Percentiles rank a stretch among this genome's conserved stretches.
Evolutionary conservation across 2,797 vertebrate species (phyloP).

Genomic region (Scolopax rusticola): DNA sequence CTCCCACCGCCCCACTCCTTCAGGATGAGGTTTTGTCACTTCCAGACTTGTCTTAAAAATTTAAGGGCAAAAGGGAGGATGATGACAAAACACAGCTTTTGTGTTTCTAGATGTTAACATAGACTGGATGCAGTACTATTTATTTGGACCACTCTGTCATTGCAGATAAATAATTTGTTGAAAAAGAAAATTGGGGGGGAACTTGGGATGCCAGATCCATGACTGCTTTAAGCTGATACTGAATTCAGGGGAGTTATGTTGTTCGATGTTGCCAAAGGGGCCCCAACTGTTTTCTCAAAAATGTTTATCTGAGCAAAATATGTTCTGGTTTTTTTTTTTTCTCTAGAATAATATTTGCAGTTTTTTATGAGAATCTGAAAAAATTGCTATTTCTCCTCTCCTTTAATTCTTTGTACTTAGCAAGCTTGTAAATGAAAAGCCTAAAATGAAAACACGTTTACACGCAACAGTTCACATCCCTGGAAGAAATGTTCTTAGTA

Average conservation of each 20-base stretch:
- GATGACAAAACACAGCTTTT: constrained; percentile 24
- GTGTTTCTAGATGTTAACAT: not conserved
- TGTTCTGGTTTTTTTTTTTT: not conserved
- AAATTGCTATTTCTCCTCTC: not conserved
- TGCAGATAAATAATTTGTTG: not conserved
- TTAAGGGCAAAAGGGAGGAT: not conserved
- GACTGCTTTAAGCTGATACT: not conserved
- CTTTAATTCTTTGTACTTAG: not conserved
- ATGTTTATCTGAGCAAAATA: not conserved
- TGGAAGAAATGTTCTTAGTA: not conserved
- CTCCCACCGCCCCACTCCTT: not conserved
- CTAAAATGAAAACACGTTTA: not conserved
- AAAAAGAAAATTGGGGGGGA: not conserved
- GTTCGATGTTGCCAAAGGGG: not conserved
- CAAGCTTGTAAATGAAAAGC: not conserved
- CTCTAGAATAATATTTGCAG: not conserved
- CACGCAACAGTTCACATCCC: not conserved
- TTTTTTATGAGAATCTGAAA: not conserved
- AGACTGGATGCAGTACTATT: not conserved
- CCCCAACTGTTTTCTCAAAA: not conserved
- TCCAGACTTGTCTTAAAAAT: constrained; percentile 1
- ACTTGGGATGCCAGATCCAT: not conserved
- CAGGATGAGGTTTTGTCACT: not conserved
- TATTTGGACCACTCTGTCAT: not conserved
- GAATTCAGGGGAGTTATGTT: not conserved